These are phyloP conservation scores for Spodoptera frugiperda DNA, from an alignment of 1,140 invertebrate species.

Conservation along the genomic window DNA sequence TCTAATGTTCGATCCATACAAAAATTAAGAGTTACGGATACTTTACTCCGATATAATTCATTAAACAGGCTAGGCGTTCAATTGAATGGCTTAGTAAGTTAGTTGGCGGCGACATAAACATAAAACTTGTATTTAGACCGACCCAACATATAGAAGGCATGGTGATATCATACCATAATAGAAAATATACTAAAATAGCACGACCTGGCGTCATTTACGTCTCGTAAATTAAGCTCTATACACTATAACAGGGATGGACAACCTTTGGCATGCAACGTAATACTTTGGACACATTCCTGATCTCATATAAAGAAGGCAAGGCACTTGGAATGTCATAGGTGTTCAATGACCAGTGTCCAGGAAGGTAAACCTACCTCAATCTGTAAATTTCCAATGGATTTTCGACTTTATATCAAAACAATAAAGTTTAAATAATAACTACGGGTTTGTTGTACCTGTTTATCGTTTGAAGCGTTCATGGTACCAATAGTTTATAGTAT, in stretches of 20 bases:
- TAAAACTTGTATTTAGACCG: constrained; percentile 4
- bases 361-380: no score
- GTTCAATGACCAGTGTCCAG: no score
- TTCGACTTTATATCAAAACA: background rate
- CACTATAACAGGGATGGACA: background rate
- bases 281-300: background rate
- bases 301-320: no score
- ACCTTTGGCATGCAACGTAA: background rate
- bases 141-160: constrained; percentile 20
- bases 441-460: no score
- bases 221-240: background rate
- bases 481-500: no score
- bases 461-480: no score
- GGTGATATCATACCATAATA: constrained; percentile 1
- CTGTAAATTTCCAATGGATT: background rate
- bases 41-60: no score
- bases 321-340: no score
- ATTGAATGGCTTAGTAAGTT: no score
- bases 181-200: background rate
- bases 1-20: no score
- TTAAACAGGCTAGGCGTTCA: no score
- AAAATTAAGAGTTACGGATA: no score
- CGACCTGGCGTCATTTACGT: background rate
- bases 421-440: background rate
- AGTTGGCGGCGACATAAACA: background rate